Conservation (phyloP, 2,113 vertebrate species). For the Laticauda laticaudata region DNA sequence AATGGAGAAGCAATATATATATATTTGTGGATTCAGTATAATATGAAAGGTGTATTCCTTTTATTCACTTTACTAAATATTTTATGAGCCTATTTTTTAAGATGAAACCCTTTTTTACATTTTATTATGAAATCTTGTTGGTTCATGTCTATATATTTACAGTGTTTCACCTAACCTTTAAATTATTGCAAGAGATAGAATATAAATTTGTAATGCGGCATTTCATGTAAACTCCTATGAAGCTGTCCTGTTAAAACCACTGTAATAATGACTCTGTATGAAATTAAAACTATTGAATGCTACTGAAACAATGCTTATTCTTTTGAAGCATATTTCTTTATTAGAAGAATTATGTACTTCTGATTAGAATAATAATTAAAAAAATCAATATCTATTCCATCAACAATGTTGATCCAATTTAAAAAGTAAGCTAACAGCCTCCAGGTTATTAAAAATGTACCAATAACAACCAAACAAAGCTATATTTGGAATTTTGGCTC, state of each 20-base stretch:
- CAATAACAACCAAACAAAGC: not conserved
- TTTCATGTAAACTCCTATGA: not conserved
- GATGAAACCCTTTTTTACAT: not conserved
- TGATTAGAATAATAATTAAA: not conserved
- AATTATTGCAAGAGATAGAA: not conserved
- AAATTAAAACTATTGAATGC: not conserved
- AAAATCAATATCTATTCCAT: not conserved
- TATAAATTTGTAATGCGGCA: not conserved
- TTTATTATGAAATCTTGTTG: not conserved
- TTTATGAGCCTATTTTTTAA: not conserved
- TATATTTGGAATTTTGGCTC: not conserved
- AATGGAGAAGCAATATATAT: not conserved
- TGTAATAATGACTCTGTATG: not conserved
- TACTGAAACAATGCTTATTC: not conserved
- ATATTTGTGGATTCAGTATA: not conserved
- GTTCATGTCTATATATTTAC: not conserved
- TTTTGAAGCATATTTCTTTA: not conserved
- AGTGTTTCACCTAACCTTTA: not conserved
- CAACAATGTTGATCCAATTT: not conserved
- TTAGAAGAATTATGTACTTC: not conserved
- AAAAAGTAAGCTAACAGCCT: not conserved
- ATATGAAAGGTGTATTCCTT: not conserved
- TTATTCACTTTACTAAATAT: not conserved
- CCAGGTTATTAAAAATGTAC: not conserved
- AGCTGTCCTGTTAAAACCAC: not conserved